Evolutionary conservation across 1,140 invertebrate genomes (phyloP), one percentile per base, ranked within the genome.

Genomic region (Magallana angulata): DNA sequence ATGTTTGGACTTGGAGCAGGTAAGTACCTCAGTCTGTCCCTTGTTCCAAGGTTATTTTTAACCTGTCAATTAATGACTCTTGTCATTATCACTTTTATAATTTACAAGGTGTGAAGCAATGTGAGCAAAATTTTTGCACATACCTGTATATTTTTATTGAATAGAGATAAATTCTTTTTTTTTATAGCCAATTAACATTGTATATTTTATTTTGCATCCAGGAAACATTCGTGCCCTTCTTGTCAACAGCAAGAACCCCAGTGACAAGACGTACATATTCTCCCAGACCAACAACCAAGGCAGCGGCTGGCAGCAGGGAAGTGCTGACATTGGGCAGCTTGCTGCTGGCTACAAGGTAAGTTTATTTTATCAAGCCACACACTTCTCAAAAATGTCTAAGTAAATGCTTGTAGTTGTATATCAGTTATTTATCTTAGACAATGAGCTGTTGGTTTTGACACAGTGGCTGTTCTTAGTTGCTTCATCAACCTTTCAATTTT

Each of bases 1-100:
- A 97, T 97, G 97, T 97, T 96, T 91, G 97, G 97, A 16, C 92
- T 93, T 85, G 95, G 95, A 0, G 96, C 96, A 58, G 95, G 95
- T 95, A 87, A 85, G 88, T 60, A 76, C 18, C 1, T 1, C 36
- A 48, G 36, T 48, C 36, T 48, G 36, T 48, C 36, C 2, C 36
- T 48, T 48, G 36, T 48, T 48, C 1, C 36, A 48, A 48, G 36
- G 5, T 48, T 48, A 48, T 48, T 48, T 2, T 48, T 4, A 1
- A 48, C 36, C 36, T 48, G 36, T 48, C 36, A 48, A 3, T 48
- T 48, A 1, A 56, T 58, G 1, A 76, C 9, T 71, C 12, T 36
- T 76, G 9, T 30, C 2, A 36, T 18, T 0, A 64, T 16, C 1
- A 7, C 7, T 64, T 64, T 64, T 14, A n/a, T 7, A 5, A 48